Percentiles rank a stretch among this genome's conserved stretches.
Evolutionary conservation across 37 sponge, comb jelly and placozoan species (phyloP).

Genomic region (Aphrocallistes beatrix): DNA sequence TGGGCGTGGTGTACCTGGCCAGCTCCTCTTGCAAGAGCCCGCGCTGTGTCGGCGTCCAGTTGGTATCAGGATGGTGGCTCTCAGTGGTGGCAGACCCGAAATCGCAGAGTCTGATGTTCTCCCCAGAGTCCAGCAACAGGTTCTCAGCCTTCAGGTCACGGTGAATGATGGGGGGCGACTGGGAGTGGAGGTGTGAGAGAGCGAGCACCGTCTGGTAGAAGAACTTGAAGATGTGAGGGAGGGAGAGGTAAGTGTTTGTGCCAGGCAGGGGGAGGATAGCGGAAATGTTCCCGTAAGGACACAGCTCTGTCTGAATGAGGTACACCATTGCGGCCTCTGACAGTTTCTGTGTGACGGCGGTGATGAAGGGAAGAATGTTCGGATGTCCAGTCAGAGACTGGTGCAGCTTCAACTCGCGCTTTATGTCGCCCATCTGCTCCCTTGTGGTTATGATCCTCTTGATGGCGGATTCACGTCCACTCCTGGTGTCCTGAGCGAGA

Average conservation of each 20-base stretch:
- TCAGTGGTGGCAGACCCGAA: constrained; percentile 91
- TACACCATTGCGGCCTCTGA: constrained; percentile 56
- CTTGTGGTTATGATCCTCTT: constrained; percentile 27
- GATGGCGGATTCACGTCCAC: constrained; percentile 61
- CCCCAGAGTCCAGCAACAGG: constrained; percentile 46
- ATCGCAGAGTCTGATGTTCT: constrained; percentile 81
- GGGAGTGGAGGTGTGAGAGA: constrained; percentile 72
- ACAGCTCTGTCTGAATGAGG: constrained; percentile 73
- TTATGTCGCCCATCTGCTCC: neutral
- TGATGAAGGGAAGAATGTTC: constrained; percentile 59
- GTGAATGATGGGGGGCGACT: constrained; percentile 76
- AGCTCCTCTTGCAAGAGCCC: constrained; percentile 85
- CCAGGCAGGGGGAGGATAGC: neutral
- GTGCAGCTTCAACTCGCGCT: neutral
- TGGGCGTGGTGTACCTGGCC: constrained; percentile 80
- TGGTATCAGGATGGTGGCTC: constrained; percentile 43
- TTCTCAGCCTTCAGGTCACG: constrained; percentile 94
- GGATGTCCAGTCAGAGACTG: constrained; percentile 48
- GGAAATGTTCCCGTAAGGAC: constrained; percentile 17
- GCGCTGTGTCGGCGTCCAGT: constrained; percentile 67
- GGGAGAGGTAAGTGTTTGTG: constrained; percentile 22
- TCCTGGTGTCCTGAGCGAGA: constrained; percentile 51
- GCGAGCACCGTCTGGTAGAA: constrained; percentile 76
- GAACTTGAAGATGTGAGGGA: constrained; percentile 57
- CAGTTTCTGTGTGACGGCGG: constrained; percentile 30